Evolutionary conservation across 2,113 vertebrate genomes (phyloP).

Genomic region (Astatoreochromis straeleni): DNA sequence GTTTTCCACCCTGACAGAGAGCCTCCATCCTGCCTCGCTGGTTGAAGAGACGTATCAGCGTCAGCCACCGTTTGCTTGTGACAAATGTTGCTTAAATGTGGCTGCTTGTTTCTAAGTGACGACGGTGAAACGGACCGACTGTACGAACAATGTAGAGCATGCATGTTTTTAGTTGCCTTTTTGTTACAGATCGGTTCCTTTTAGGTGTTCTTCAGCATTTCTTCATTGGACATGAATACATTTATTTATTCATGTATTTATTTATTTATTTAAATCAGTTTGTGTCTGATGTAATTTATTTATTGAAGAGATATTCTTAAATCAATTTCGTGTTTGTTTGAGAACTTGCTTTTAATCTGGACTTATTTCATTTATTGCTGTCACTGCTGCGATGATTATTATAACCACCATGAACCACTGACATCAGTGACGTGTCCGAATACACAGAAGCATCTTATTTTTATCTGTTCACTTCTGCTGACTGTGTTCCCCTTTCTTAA

Average conservation of each 20-base stretch:
- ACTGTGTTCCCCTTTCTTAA: neutral
- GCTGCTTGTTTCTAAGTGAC: neutral
- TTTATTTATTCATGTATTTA: slow-evolving; percentile 58
- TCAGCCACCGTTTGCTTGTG: slow-evolving; percentile 24
- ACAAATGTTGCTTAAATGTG: slow-evolving; percentile 23
- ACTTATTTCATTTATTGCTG: neutral
- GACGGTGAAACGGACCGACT: neutral
- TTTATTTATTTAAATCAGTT: slow-evolving; percentile 35
- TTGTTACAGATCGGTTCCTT: neutral
- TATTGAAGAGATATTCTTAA: slow-evolving; percentile 25
- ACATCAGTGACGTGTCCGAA: neutral
- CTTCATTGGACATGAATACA: slow-evolving; percentile 48
- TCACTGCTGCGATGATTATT: neutral
- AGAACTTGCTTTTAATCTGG: slow-evolving; percentile 10
- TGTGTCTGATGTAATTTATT: slow-evolving; percentile 43
- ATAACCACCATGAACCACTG: neutral
- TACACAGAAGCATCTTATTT: neutral
- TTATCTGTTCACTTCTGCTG: neutral
- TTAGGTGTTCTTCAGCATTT: slow-evolving; percentile 8
- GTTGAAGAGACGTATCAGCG: neutral
- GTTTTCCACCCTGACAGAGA: neutral
- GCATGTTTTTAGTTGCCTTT: slow-evolving; percentile 34
- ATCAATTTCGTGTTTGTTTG: neutral
- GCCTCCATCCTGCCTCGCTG: neutral
- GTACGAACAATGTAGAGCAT: neutral